Conservation (phyloP, 2,113 vertebrate species). For the Willisornis vidua region DNA sequence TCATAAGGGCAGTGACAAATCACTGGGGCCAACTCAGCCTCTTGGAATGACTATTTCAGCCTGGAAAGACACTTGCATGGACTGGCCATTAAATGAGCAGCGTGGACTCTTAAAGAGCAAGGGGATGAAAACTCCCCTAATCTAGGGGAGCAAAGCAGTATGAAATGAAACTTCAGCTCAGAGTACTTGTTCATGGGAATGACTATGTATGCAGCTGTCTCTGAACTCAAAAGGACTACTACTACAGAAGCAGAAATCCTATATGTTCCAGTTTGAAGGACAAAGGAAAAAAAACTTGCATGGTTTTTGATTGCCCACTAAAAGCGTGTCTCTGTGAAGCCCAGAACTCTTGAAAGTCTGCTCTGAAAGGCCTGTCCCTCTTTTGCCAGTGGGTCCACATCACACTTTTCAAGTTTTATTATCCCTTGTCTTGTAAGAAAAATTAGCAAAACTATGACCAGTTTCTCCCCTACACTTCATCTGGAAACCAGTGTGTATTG, state of each 20-base stretch:
- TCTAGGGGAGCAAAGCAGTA: not conserved
- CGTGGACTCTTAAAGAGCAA: not conserved
- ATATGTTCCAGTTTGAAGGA: not conserved
- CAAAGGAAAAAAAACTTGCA: not conserved
- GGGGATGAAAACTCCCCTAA: not conserved
- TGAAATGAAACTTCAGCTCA: not conserved
- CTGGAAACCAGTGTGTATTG: not conserved
- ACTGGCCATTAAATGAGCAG: not conserved
- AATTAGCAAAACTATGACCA: not conserved
- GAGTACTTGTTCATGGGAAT: not conserved
- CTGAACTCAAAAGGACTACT: not conserved
- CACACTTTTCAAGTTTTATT: not conserved
- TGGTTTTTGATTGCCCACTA: not conserved
- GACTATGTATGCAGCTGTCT: not conserved
- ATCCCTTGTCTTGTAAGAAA: not conserved
- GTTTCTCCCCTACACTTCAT: not conserved
- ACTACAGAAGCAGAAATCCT: not conserved
- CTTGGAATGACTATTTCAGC: not conserved
- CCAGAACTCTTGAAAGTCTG: not conserved
- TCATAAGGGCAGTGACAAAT: not conserved
- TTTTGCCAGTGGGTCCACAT: not conserved
- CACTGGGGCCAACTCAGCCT: not conserved
- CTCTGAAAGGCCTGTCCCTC: not conserved
- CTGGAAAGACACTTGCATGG: not conserved
- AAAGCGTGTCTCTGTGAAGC: not conserved